Conservation (phyloP, 2,113 vertebrate genomes). For the Orientallactaga bullata region DNA sequence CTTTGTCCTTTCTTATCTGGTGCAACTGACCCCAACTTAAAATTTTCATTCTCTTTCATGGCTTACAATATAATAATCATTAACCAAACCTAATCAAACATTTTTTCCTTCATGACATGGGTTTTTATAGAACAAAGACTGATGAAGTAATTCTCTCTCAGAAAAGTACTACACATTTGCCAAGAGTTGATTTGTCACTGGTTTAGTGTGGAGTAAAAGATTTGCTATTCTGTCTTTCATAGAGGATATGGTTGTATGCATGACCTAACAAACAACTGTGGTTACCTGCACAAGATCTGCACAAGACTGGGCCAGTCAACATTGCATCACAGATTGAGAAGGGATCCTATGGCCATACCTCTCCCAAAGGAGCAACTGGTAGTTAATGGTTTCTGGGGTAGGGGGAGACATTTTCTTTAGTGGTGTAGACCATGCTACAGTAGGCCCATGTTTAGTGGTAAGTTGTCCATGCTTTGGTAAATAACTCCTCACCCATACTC, state of each 20-base stretch:
- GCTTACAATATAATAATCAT: conserved; percentile 21
- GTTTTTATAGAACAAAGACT: conserved; percentile 1
- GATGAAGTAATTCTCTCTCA: not conserved
- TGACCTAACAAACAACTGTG: too few species aligned
- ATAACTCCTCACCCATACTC: too few species aligned
- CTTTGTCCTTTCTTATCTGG: not conserved
- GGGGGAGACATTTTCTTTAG: too few species aligned
- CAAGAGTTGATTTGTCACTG: conserved; percentile 13
- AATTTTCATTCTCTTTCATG: not conserved
- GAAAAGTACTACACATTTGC: not conserved
- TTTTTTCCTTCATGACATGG: not conserved
- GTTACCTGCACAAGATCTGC: too few species aligned
- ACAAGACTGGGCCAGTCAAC: too few species aligned
- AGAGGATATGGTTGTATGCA: not conserved
- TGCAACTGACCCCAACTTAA: not conserved
- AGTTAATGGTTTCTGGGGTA: too few species aligned
- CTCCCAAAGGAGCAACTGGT: too few species aligned
- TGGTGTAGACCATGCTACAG: too few species aligned
- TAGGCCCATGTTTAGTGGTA: too few species aligned
- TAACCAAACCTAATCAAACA: conserved; percentile 17
- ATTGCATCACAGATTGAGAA: too few species aligned
- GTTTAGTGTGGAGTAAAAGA: conserved; percentile 3
- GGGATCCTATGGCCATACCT: too few species aligned
- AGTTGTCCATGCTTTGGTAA: too few species aligned
- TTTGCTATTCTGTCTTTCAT: not conserved